These are phyloP conservation scores for Steinernema khuongi DNA, from an alignment of 1,140 invertebrate species.

Conservation along the genomic window DNA sequence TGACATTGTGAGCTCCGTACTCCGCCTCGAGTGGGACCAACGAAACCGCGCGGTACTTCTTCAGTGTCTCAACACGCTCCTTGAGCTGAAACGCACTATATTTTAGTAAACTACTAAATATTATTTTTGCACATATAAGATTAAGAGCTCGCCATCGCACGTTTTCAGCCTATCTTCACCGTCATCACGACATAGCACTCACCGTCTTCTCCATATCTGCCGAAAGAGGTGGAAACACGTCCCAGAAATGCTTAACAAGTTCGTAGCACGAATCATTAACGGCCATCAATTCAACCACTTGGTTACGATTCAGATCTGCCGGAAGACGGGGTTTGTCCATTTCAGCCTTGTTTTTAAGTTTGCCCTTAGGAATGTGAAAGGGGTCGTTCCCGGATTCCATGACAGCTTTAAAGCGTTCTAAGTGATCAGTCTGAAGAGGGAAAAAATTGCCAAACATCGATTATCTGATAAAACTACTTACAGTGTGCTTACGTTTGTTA, in stretches of 20 bases:
- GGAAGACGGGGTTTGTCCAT: background rate
- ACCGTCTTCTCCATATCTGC: conserved; percentile 47
- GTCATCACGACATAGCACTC: background rate
- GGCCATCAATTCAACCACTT: background rate
- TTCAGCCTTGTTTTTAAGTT: background rate
- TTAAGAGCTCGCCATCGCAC: background rate
- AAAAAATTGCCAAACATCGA: background rate
- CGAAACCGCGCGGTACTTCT: background rate
- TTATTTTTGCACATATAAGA: background rate
- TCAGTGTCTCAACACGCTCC: conserved; percentile 5
- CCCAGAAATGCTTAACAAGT: conserved; percentile 53
- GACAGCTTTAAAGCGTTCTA: background rate
- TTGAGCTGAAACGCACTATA: conserved; percentile 16
- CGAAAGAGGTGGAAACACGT: conserved; percentile 44
- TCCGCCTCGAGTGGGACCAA: background rate
- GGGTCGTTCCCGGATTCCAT: background rate
- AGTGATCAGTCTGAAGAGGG: background rate
- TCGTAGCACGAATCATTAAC: conserved; percentile 28
- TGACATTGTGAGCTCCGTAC: background rate
- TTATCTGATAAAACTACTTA: background rate
- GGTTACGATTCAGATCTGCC: background rate
- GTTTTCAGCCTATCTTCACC: background rate
- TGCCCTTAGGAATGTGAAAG: background rate
- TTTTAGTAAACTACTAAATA: background rate
- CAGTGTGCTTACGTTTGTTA: background rate